These are phyloP conservation scores for Petroica traversi DNA, from an alignment of 2,113 vertebrate genomes.

Conservation along the genomic window DNA sequence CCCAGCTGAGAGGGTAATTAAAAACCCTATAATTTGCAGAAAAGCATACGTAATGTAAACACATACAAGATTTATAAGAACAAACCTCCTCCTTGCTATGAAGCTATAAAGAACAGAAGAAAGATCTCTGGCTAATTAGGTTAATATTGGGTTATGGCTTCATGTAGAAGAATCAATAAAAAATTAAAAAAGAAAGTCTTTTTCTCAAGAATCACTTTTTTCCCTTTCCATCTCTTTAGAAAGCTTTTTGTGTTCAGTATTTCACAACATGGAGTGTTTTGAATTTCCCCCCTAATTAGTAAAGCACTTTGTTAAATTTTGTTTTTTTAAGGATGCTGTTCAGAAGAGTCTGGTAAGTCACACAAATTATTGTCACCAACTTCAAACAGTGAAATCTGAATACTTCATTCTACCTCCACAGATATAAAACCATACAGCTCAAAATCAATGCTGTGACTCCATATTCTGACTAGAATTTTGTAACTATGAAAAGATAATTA, in stretches of 20 bases:
- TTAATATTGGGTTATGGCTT: slow-evolving; percentile 23
- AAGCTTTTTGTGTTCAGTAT: neutral
- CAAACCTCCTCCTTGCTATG: neutral
- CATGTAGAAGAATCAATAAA: neutral
- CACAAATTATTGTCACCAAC: slow-evolving; percentile 43
- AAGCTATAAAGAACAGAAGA: slow-evolving; percentile 2
- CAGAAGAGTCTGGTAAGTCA: slow-evolving; percentile 54
- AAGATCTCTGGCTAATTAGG: slow-evolving; percentile 7
- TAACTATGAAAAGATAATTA: slow-evolving; percentile 29
- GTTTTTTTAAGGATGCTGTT: slow-evolving; percentile 48
- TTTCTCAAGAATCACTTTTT: neutral
- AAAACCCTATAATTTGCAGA: neutral
- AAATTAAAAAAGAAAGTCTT: neutral
- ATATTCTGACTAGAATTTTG: slow-evolving; percentile 21
- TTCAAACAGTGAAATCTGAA: slow-evolving; percentile 43
- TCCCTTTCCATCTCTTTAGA: neutral
- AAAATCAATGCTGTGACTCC: neutral
- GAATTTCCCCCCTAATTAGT: slow-evolving; percentile 53
- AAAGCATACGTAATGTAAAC: neutral
- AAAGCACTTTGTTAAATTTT: slow-evolving; percentile 61
- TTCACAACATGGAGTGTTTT: slow-evolving; percentile 18
- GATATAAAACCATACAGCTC: neutral
- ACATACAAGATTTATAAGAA: neutral
- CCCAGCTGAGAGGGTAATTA: slow-evolving; percentile 33
- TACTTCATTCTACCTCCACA: slow-evolving; percentile 6